Conservation (phyloP, 2,888 invertebrate genomes). For the Punctoribates punctum region DNA sequence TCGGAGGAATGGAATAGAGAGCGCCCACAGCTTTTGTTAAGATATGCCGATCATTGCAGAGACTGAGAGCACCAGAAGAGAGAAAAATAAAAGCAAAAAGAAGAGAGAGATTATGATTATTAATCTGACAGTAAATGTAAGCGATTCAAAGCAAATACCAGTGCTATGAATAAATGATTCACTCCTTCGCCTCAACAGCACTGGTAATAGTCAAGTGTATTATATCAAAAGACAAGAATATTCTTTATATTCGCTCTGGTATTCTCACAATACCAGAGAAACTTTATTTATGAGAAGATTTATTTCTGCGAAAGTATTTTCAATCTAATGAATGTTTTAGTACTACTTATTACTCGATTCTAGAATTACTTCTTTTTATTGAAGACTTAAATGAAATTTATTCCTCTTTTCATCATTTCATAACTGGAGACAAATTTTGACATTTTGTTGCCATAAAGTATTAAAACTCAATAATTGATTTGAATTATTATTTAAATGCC, state of each 20-base stretch:
- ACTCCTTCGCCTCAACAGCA: background rate
- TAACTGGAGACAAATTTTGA: too few species aligned
- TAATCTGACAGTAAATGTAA: background rate
- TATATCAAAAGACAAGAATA: constrained; percentile 1
- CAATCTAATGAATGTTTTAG: constrained; percentile 10
- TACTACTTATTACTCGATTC: background rate
- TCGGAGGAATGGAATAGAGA: too few species aligned
- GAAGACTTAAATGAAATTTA: too few species aligned
- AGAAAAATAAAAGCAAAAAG: too few species aligned
- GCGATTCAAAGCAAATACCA: background rate
- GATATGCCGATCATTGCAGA: too few species aligned
- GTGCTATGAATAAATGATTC: constrained; percentile 17
- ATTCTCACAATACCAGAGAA: background rate
- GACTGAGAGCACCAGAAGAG: too few species aligned
- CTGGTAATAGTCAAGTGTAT: background rate
- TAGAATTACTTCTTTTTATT: background rate
- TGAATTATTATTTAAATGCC: too few species aligned
- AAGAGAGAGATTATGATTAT: background rate
- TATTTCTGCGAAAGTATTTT: background rate
- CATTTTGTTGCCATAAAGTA: too few species aligned
- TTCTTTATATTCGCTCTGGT: background rate
- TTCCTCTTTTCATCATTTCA: too few species aligned
- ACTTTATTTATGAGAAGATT: background rate
- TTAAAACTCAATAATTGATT: too few species aligned
- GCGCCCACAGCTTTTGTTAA: too few species aligned